A percentile compares a stretch with the other conserved stretches of the same genome.
These are phyloP conservation scores for Neolamprologus toae DNA, from an alignment of 2,113 vertebrate species.

Conservation along the genomic window DNA sequence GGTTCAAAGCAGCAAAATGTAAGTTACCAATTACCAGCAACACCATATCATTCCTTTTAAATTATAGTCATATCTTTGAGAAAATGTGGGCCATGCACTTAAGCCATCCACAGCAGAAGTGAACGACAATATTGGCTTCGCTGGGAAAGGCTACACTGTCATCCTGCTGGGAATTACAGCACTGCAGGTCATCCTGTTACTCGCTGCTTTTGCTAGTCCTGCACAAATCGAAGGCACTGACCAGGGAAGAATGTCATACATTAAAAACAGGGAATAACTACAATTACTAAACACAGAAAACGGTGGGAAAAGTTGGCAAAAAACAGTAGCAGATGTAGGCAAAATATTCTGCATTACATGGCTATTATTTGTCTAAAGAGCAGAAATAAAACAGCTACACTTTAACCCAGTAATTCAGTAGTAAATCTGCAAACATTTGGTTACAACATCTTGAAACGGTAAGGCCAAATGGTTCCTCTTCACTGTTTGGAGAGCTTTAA, in stretches of 20 bases:
- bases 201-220: background rate
- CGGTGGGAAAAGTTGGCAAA: background rate
- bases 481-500: background rate
- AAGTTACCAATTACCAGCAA: conserved; percentile 4
- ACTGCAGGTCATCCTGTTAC: background rate
- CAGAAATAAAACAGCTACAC: background rate
- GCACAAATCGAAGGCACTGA: background rate
- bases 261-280: background rate
- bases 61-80: conserved; percentile 15
- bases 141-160: conserved; percentile 4
- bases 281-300: background rate
- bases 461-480: background rate
- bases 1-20: conserved; percentile 3
- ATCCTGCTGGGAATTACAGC: conserved; percentile 31
- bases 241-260: background rate
- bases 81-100: conserved; percentile 20
- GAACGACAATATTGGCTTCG: conserved; percentile 18
- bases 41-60: conserved; percentile 23
- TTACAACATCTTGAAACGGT: background rate
- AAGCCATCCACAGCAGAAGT: conserved; percentile 13
- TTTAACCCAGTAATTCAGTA: background rate
- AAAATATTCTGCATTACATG: background rate
- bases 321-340: background rate
- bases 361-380: background rate
- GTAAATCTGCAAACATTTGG: background rate